A percentile compares a stretch with the other conserved stretches of the same genome.
Conservation (phyloP, 2,113 vertebrate species). For the Nothocercus julius region DNA sequence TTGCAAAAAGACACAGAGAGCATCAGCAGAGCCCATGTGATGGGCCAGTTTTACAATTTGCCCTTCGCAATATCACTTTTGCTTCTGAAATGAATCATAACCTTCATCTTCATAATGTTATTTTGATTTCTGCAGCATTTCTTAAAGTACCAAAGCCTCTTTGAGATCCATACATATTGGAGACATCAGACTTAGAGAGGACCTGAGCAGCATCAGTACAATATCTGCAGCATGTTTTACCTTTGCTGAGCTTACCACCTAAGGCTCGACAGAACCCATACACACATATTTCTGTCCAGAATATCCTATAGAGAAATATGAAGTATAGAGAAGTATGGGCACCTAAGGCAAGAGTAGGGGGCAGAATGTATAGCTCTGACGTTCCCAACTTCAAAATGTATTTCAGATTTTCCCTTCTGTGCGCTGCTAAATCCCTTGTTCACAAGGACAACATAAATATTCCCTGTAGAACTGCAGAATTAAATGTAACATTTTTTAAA, state of each 20-base stretch:
- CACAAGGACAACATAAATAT: conserved; percentile 40
- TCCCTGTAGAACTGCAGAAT: conserved; percentile 25
- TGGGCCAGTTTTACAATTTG: background rate
- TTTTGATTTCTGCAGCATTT: background rate
- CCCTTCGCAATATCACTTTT: no score
- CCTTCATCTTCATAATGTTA: no score
- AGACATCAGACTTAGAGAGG: background rate
- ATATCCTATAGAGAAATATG: background rate
- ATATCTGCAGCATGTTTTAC: background rate
- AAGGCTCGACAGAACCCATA: background rate
- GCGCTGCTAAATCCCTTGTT: background rate
- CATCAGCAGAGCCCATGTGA: background rate
- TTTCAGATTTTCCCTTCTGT: background rate
- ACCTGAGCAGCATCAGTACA: background rate
- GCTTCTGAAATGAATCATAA: no score
- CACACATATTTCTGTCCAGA: background rate
- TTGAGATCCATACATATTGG: background rate
- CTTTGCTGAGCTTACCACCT: background rate
- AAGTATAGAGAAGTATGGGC: background rate
- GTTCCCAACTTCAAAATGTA: background rate
- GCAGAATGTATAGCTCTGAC: background rate
- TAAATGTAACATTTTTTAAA: conserved; percentile 43
- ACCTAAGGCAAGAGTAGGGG: background rate
- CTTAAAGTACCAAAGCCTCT: background rate
- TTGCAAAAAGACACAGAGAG: background rate